These are phyloP conservation scores for Himalopsyche tibetana DNA, from an alignment of 2,888 invertebrate species.

Conservation along the genomic window DNA sequence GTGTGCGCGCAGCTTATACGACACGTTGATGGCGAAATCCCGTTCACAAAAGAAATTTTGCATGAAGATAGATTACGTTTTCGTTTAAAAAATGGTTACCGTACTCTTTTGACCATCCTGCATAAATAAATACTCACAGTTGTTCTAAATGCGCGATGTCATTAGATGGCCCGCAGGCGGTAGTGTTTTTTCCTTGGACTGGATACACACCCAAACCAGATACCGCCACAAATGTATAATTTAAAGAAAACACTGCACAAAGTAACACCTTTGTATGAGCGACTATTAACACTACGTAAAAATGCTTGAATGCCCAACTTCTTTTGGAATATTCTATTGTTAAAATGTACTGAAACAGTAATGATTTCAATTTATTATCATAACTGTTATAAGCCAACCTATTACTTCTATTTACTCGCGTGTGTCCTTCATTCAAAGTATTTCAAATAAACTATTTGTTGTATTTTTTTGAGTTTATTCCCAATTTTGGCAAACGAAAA, in stretches of 20 bases:
- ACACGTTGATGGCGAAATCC: too few species aligned
- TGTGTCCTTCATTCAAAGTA: too few species aligned
- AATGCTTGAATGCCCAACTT: constrained; percentile 85
- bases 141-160: constrained; percentile 80
- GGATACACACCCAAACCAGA: constrained; percentile 94
- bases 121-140: constrained; percentile 76
- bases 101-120: too few species aligned
- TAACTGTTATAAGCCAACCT: background rate
- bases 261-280: background rate
- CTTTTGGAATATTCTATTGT: constrained; percentile 86
- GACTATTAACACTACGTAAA: constrained; percentile 90
- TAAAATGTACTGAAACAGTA: constrained; percentile 83
- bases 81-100: too few species aligned
- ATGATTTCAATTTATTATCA: too few species aligned
- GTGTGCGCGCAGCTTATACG: too few species aligned
- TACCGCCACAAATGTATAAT: background rate
- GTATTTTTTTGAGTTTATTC: too few species aligned
- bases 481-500: too few species aligned
- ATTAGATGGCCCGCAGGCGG: constrained; percentile 90
- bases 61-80: too few species aligned
- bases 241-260: background rate
- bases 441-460: too few species aligned
- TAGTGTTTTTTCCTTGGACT: constrained; percentile 79
- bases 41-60: too few species aligned
- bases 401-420: background rate